A percentile compares a stretch with the other conserved stretches of the same genome.
These are phyloP conservation scores for Onthophagus sagittarius DNA, from an alignment of 2,888 invertebrate genomes.

Conservation along the genomic window DNA sequence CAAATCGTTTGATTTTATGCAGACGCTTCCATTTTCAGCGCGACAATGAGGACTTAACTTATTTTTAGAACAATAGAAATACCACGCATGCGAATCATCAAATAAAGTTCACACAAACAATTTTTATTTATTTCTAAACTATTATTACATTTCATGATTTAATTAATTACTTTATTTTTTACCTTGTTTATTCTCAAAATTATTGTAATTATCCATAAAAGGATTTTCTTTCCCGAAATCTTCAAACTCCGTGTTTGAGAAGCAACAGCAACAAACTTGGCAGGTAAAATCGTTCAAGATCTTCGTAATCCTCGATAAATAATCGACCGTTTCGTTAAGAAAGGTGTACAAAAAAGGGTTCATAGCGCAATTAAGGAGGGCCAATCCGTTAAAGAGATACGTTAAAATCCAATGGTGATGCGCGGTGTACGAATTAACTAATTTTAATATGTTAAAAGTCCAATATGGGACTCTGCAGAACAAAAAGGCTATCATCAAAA, in stretches of 20 bases:
- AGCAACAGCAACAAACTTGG: slow-evolving; percentile 44
- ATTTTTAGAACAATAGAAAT: no score
- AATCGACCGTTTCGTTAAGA: slow-evolving; percentile 51
- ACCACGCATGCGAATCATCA: no score
- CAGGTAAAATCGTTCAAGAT: slow-evolving; percentile 38
- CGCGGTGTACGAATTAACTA: slow-evolving; percentile 33
- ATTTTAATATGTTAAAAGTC: slow-evolving; percentile 52
- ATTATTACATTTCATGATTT: no score
- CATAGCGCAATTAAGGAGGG: slow-evolving; percentile 52
- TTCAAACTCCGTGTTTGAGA: slow-evolving; percentile 43
- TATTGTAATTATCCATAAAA: slow-evolving; percentile 27
- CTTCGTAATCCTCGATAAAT: slow-evolving; percentile 31
- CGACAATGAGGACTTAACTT: no score
- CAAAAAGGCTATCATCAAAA: slow-evolving; percentile 54
- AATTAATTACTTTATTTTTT: no score
- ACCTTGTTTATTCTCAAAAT: no score
- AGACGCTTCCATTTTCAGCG: no score
- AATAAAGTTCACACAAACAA: no score
- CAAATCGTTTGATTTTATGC: no score
- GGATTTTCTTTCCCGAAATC: slow-evolving; percentile 43
- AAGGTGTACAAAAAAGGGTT: slow-evolving; percentile 61
- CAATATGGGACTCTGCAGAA: slow-evolving; percentile 55
- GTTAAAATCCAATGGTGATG: slow-evolving; percentile 48
- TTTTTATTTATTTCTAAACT: no score
- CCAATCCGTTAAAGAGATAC: slow-evolving; percentile 52